These are phyloP conservation scores for Pammene fasciana DNA, from an alignment of 2,888 invertebrate genomes.

Conservation along the genomic window DNA sequence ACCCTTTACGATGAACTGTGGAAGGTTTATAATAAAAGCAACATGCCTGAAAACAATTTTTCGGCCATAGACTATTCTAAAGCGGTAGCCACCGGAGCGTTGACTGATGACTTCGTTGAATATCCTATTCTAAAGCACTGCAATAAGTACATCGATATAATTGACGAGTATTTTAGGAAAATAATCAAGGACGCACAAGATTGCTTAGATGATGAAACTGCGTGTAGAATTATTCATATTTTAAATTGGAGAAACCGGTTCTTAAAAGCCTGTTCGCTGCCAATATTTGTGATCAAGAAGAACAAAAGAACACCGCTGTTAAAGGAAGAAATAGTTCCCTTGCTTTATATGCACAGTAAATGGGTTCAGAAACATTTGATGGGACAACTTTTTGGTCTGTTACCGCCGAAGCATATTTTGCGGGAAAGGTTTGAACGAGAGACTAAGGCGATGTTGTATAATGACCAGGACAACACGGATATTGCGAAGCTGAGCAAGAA, in stretches of 20 bases:
- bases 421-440: conserved; percentile 50
- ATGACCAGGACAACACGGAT: conserved; percentile 57
- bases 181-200: conserved; percentile 59
- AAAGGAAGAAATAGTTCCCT: conserved; percentile 82
- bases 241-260: conserved; percentile 83
- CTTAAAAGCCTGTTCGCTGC: conserved; percentile 64
- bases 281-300: conserved; percentile 60
- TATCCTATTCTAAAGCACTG: conserved; percentile 82
- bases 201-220: conserved; percentile 62
- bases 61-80: conserved; percentile 80
- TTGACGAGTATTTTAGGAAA: conserved; percentile 71
- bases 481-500: conserved; percentile 69
- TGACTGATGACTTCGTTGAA: conserved; percentile 77
- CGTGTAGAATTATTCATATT: conserved; percentile 72
- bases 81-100: conserved; percentile 68
- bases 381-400: conserved; percentile 55
- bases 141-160: conserved; percentile 69
- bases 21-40: conserved; percentile 49
- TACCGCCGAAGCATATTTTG: conserved; percentile 49
- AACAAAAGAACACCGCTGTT: conserved; percentile 65
- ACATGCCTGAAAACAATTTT: conserved; percentile 53
- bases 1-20: conserved; percentile 73
- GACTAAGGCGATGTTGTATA: conserved; percentile 47
- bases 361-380: conserved; percentile 88
- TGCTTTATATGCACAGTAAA: conserved; percentile 87